These are phyloP conservation scores for Rana temporaria DNA, from an alignment of 2,113 vertebrate species.

Conservation along the genomic window DNA sequence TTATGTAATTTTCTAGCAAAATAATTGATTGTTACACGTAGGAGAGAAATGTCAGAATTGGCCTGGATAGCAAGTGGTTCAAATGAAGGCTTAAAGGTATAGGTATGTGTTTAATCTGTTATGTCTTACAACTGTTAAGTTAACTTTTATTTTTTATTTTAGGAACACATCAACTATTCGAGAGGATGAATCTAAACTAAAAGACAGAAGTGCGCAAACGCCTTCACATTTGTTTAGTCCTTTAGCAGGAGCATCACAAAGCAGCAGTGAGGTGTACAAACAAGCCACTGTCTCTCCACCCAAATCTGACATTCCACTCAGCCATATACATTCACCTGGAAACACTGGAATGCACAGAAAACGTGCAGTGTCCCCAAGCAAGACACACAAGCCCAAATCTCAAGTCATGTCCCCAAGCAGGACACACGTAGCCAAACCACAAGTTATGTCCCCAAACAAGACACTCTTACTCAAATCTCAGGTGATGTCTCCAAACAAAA, in stretches of 20 bases:
- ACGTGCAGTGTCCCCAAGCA: neutral
- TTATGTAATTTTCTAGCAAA: no score
- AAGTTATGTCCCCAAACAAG: neutral
- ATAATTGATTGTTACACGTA: no score
- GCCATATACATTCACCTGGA: neutral
- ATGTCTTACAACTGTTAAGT: no score
- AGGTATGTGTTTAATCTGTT: no score
- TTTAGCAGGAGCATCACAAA: neutral
- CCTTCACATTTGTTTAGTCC: neutral
- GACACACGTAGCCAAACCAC: neutral
- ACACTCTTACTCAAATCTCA: neutral
- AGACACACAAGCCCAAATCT: neutral
- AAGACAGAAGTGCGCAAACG: slow-evolving; percentile 62
- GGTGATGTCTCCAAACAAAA: slow-evolving; percentile 18
- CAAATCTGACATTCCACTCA: neutral
- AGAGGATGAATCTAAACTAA: slow-evolving; percentile 67
- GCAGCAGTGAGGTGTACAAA: neutral
- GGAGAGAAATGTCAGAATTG: no score
- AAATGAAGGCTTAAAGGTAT: no score
- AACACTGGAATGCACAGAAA: neutral
- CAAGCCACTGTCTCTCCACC: neutral
- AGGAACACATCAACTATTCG: slow-evolving; percentile 60
- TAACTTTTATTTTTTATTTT: neutral
- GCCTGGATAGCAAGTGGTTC: no score
- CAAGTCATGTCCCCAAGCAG: no score